Evolutionary conservation across 2,888 invertebrate genomes (phyloP).

Genomic region (Tanypteryx hageni): DNA sequence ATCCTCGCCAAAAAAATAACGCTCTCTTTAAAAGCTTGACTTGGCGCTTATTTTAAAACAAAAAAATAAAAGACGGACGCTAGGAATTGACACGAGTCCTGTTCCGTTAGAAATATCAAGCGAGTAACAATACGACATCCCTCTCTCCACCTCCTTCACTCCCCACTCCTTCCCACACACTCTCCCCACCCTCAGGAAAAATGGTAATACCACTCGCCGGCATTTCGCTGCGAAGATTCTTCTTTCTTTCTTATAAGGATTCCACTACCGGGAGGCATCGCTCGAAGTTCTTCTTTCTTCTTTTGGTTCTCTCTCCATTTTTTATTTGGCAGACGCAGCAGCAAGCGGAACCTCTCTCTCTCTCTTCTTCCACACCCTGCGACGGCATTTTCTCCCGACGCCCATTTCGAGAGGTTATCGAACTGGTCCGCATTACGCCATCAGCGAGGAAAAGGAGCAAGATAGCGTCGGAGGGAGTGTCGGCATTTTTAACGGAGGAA

Average conservation of each 20-base stretch:
- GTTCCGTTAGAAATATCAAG: background rate
- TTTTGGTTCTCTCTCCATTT: background rate
- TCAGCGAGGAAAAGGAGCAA: background rate
- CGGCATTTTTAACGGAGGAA: background rate
- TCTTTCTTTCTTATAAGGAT: background rate
- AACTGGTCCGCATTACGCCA: background rate
- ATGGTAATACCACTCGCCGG: background rate
- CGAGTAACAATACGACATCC: background rate
- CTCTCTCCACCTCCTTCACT: no score
- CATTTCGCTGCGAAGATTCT: background rate
- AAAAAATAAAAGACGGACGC: background rate
- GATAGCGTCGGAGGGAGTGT: background rate
- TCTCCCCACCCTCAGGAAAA: background rate
- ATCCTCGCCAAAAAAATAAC: no score
- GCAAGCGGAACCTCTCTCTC: background rate
- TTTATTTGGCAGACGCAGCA: conserved; percentile 29
- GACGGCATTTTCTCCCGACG: background rate
- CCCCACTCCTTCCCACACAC: background rate
- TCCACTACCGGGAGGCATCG: background rate
- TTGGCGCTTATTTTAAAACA: background rate
- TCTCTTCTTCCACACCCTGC: background rate
- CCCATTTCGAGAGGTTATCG: conserved; percentile 3
- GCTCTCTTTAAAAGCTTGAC: no score
- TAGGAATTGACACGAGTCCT: background rate
- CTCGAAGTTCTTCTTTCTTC: no score